These are phyloP conservation scores for Hippopotamyrus pictus DNA, from an alignment of 2,797 vertebrate species.

Conservation along the genomic window DNA sequence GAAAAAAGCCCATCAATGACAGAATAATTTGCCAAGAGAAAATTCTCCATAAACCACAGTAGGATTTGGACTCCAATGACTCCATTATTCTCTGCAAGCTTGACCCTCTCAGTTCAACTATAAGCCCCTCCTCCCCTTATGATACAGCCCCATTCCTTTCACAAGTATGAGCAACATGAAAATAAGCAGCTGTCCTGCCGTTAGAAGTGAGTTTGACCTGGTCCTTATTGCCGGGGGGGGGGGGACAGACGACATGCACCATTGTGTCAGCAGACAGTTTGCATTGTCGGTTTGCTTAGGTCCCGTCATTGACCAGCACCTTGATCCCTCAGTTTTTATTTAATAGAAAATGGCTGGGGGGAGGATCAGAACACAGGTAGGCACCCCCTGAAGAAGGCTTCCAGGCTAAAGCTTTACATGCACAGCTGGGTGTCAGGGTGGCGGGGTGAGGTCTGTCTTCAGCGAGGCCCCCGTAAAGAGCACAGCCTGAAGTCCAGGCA, in stretches of 20 bases:
- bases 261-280: constrained; percentile 2
- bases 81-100: neutral
- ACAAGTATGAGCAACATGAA: constrained; percentile 15
- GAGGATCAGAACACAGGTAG: neutral
- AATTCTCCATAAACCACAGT: neutral
- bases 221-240: constrained; percentile 7
- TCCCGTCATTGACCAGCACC: neutral
- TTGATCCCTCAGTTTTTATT: neutral
- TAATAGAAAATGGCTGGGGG: neutral
- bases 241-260: constrained; percentile 18
- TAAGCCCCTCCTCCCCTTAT: neutral
- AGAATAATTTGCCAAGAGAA: neutral
- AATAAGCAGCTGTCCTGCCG: constrained; percentile 22
- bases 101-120: neutral
- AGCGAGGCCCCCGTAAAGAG: neutral
- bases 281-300: neutral
- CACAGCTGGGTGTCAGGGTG: neutral
- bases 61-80: neutral
- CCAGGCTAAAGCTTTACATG: neutral
- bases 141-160: neutral
- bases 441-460: neutral
- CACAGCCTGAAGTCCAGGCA: neutral
- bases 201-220: neutral
- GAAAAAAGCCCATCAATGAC: neutral
- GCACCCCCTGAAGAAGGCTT: neutral